Conservation (phyloP, 2,797 vertebrate species). For the Artibeus lituratus region DNA sequence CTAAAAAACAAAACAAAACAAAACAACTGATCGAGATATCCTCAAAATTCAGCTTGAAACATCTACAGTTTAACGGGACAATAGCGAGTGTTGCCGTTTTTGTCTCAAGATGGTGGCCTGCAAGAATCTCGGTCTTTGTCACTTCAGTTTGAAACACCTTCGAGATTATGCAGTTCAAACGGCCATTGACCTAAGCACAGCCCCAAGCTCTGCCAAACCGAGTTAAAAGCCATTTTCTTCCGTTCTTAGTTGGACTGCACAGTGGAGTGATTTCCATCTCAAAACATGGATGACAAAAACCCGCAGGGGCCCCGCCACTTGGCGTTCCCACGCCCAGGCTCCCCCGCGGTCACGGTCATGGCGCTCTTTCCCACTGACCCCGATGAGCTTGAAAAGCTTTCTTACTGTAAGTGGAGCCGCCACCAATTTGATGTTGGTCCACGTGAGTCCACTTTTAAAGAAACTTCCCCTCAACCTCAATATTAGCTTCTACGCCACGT, state of each 20-base stretch:
- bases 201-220: not conserved
- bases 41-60: not conserved
- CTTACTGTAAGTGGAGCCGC: not conserved
- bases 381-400: not conserved
- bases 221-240: not conserved
- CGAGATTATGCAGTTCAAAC: accelerated
- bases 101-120: accelerated
- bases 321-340: accelerated
- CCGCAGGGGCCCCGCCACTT: accelerated
- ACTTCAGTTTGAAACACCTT: accelerated
- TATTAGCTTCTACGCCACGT: accelerated
- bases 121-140: not conserved
- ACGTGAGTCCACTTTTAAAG: not conserved
- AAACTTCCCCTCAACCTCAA: not conserved
- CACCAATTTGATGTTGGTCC: too few species aligned
- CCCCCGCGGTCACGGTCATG: too few species aligned
- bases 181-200: not conserved
- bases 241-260: not conserved
- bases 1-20: not conserved
- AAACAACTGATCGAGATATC: not conserved
- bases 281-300: not conserved
- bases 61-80: accelerated
- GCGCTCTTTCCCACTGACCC: accelerated
- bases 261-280: not conserved
- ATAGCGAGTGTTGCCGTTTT: accelerated